Conservation (phyloP, 2,888 invertebrate genomes). For the Oconnorella tubifera region DNA sequence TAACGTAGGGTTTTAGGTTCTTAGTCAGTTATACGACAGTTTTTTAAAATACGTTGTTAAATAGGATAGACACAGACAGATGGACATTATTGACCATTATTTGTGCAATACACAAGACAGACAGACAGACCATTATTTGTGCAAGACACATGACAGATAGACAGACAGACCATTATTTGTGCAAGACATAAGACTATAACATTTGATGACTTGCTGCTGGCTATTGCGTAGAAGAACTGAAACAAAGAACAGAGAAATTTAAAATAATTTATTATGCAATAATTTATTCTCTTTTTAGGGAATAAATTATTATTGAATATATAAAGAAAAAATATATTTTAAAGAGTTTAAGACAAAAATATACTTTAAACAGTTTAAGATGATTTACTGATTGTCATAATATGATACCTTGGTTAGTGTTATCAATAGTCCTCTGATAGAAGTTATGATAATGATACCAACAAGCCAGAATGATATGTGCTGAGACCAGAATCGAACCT, state of each 20-base stretch:
- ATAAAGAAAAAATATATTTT: background rate
- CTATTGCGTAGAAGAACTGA: conserved; percentile 98
- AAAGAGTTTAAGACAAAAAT: background rate
- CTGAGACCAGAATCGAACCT: conserved; percentile 97
- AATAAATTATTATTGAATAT: conserved; percentile 1
- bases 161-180: conserved; percentile 98
- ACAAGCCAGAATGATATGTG: conserved; percentile 95
- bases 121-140: no score
- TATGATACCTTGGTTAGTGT: conserved; percentile 84
- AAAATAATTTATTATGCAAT: no score
- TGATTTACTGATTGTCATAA: no score
- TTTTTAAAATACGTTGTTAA: no score
- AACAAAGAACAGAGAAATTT: conserved; percentile 41
- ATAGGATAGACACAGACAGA: no score
- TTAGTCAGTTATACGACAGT: no score
- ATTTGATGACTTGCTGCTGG: conserved; percentile 96
- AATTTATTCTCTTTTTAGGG: background rate
- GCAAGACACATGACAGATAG: no score
- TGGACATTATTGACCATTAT: no score
- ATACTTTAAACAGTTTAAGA: background rate
- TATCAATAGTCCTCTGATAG: conserved; percentile 88
- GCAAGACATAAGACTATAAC: conserved; percentile 93
- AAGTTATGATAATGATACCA: conserved; percentile 96
- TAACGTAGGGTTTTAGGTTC: no score
- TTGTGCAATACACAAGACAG: no score